phyloP scores from a whole-genome alignment of 2,797 vertebrate species.

The Ctenopoma kingsleyae region DNA sequence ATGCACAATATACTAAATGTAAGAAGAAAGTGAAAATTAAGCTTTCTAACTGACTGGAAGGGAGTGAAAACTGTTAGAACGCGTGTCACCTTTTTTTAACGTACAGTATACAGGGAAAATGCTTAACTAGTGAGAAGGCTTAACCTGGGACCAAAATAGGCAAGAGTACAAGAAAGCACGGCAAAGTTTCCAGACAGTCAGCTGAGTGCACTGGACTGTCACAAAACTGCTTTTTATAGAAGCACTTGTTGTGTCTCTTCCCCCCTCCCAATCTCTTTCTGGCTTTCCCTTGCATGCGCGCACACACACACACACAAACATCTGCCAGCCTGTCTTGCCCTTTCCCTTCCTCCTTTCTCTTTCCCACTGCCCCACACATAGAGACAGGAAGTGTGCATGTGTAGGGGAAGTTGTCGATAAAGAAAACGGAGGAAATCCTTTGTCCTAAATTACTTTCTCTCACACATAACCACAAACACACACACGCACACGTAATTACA shows the following conservation, averaged over 20 bases:
- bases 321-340: constrained; percentile 44
- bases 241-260: constrained; percentile 48
- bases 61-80: constrained; percentile 20
- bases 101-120: background rate
- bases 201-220: constrained; percentile 70
- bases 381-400: constrained; percentile 66
- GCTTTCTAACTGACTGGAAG: constrained; percentile 25
- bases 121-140: constrained; percentile 17
- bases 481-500: constrained; percentile 18
- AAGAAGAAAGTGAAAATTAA: constrained; percentile 11
- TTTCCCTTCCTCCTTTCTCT: constrained; percentile 41
- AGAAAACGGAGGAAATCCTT: constrained; percentile 67
- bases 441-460: constrained; percentile 54
- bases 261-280: constrained; percentile 11
- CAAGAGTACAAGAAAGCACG: constrained; percentile 24
- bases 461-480: constrained; percentile 18
- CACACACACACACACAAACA: constrained; percentile 23
- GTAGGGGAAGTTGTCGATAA: constrained; percentile 60
- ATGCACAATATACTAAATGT: background rate
- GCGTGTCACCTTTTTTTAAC: constrained; percentile 2
- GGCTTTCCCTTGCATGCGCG: background rate
- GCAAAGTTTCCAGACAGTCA: constrained; percentile 69
- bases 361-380: constrained; percentile 39
- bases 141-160: constrained; percentile 30
- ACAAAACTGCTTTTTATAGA: constrained; percentile 77